Base-by-base conservation (phyloP, 1,140 invertebrate genomes). In the Stenopsyche tienmushanensis region DNA sequence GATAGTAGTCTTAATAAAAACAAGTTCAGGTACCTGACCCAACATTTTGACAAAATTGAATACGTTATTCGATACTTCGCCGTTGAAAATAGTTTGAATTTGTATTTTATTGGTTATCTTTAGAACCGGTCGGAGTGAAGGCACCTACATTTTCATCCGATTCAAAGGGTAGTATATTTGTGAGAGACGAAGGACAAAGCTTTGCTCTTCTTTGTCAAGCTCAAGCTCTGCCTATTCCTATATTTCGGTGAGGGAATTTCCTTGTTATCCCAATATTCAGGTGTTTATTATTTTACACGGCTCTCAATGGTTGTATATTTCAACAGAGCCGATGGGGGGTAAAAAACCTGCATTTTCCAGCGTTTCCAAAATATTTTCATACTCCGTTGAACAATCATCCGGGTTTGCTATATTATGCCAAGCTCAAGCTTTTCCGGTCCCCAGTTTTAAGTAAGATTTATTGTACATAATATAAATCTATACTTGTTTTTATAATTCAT, bases 41-140 rank as follows among this genome's bases (percentile, higher is more conserved):
- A 50, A 50, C 41, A 34, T 62, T 50, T 17, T 50, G 59, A 47
- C 29, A 49, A 9, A 25, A 34, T 57, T n/a, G n/a, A n/a, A n/a
- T n/a, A n/a, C n/a, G n/a, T n/a, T n/a, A n/a, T n/a, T n/a, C n/a
- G n/a, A 47, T 62, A 17, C 42, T 52, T 52, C 18, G 41, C 53
- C 29, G 62, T 50, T 39, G 23, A 45, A 63, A 50, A 34, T 34
- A 54, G 57, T 53, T 15, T 42, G 24, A 59, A 54, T 54, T 7
- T 8, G 45, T 7, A 49, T 49, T n/a, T 25, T 18, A 20, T 44
- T 63, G 44, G 20, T 62, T 10, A 24, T 68, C 62, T 73, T 1
- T 82, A 90, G 87, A 89, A 81, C 87, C 87, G 18, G 82, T 88
- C 63, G 86, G 86, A 59, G 82, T 82, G 39, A 86, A 86, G 79